A percentile compares a stretch with the other conserved stretches of the same genome.
phyloP scores from a whole-genome alignment of 2,888 invertebrate genomes.

The Drosophila anomalata region DNA sequence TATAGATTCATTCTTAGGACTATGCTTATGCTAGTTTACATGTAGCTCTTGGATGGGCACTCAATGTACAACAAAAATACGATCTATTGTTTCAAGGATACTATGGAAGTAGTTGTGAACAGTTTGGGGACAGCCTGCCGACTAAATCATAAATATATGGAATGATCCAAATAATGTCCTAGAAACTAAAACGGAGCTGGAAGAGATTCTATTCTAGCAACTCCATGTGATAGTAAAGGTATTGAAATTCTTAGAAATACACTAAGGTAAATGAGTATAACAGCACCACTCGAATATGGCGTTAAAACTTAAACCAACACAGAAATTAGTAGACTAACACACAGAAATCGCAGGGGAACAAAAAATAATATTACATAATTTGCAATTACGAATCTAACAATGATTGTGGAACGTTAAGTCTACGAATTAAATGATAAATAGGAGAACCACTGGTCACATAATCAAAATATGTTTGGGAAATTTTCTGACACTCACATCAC shows the following conservation, averaged over 20 bases:
- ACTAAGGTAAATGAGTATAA: constrained; percentile 43
- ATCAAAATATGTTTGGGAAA: constrained; percentile 41
- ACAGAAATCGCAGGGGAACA: constrained; percentile 6
- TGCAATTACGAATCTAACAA: constrained; percentile 29
- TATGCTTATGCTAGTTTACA: constrained; percentile 70
- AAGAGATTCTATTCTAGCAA: not conserved
- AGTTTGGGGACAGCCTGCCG: constrained; percentile 1
- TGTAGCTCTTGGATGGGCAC: constrained; percentile 55
- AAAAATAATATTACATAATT: constrained; percentile 20
- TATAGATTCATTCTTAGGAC: constrained; percentile 55
- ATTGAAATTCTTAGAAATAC: constrained; percentile 17
- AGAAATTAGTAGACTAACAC: constrained; percentile 21
- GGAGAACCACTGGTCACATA: constrained; percentile 22
- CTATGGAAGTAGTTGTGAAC: constrained; percentile 39
- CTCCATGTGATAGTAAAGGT: constrained; percentile 9
- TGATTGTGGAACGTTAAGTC: constrained; percentile 52
- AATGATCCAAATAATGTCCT: constrained; percentile 22
- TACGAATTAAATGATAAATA: constrained; percentile 24
- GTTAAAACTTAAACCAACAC: constrained; percentile 20
- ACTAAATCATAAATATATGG: constrained; percentile 1
- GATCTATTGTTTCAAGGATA: constrained; percentile 35
- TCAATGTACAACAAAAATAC: constrained; percentile 66
- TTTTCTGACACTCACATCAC: constrained; percentile 65
- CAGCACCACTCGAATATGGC: constrained; percentile 17
- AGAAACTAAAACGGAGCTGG: not conserved